These are phyloP conservation scores for Molorchus minor DNA, from an alignment of 2,888 invertebrate species.

Conservation along the genomic window DNA sequence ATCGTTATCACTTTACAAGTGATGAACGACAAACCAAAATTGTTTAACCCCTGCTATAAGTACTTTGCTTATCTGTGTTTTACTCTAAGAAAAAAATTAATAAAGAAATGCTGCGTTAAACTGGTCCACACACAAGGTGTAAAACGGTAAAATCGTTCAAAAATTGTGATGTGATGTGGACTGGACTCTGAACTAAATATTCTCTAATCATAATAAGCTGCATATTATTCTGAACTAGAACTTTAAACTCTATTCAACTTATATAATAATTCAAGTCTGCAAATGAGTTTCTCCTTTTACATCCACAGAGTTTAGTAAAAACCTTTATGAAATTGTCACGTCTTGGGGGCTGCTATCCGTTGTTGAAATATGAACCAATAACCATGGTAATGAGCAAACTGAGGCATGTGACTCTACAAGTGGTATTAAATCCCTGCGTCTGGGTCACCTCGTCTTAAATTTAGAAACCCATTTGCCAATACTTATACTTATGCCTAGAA, in stretches of 20 bases:
- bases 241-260: slow-evolving; percentile 1
- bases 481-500: neutral
- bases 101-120: too few species aligned
- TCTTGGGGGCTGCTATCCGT: slow-evolving; percentile 31
- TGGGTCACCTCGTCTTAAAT: neutral
- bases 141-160: too few species aligned
- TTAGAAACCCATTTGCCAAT: neutral
- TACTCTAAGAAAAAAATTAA: too few species aligned
- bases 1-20: too few species aligned
- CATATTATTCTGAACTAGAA: too few species aligned
- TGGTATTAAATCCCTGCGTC: slow-evolving; percentile 31
- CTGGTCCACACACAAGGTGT: too few species aligned
- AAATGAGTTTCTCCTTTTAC: slow-evolving; percentile 27
- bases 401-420: slow-evolving; percentile 45
- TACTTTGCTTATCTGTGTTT: too few species aligned
- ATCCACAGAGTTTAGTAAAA: slow-evolving; percentile 37
- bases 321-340: slow-evolving; percentile 48
- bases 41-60: too few species aligned
- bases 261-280: slow-evolving; percentile 14
- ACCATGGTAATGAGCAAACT: slow-evolving; percentile 49
- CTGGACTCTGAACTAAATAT: too few species aligned
- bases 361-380: slow-evolving; percentile 49
- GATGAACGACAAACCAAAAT: too few species aligned
- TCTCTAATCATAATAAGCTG: too few species aligned
- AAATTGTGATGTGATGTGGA: too few species aligned